Evolutionary conservation across 2,113 vertebrate genomes (phyloP).

Genomic region (Parus major): DNA sequence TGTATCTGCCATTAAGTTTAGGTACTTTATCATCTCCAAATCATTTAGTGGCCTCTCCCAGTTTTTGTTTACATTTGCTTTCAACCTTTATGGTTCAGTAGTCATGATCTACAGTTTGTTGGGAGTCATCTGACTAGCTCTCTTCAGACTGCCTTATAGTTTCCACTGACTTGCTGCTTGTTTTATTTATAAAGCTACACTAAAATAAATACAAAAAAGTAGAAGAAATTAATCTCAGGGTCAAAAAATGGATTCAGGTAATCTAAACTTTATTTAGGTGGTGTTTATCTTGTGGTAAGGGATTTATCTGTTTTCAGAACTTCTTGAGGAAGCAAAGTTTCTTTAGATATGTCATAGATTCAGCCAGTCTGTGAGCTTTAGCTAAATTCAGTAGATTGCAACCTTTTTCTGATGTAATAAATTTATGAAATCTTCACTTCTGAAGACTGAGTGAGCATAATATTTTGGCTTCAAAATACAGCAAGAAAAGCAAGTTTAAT

Average conservation of each 20-base stretch:
- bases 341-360: not conserved
- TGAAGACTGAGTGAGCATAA: not conserved
- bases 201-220: not conserved
- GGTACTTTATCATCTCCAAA: constrained; percentile 39
- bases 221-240: not conserved
- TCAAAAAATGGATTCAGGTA: not conserved
- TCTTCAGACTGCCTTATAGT: not conserved
- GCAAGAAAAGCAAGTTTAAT: not conserved
- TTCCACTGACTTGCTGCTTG: constrained; percentile 8
- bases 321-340: not conserved
- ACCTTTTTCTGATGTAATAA: not conserved
- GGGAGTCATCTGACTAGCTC: not conserved
- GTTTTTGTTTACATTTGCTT: constrained; percentile 60
- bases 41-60: constrained; percentile 25
- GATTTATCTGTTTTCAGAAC: not conserved
- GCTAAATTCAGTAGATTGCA: not conserved
- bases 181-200: not conserved
- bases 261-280: not conserved
- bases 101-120: constrained; percentile 42
- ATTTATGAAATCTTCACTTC: not conserved
- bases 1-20: constrained; percentile 60
- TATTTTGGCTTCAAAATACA: not conserved
- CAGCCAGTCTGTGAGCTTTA: not conserved
- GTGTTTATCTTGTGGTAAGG: not conserved
- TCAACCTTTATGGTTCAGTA: constrained; percentile 31